phyloP scores from a whole-genome alignment of 1,140 invertebrate genomes.

The Calliopsis andreniformis region DNA sequence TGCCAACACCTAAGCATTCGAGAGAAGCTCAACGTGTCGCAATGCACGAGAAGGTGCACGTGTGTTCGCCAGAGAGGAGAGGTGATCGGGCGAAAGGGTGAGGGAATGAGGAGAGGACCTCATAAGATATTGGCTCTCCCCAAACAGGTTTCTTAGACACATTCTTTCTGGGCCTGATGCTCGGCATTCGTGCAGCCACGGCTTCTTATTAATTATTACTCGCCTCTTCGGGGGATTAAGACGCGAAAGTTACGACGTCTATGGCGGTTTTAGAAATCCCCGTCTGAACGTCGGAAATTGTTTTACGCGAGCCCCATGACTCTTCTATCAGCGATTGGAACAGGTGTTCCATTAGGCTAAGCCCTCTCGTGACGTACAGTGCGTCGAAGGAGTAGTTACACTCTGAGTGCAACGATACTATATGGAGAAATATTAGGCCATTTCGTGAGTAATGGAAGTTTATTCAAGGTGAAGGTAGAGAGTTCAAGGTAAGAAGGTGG shows the following conservation, averaged over 20 bases:
- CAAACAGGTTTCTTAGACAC: constrained; percentile 69
- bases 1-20: constrained; percentile 45
- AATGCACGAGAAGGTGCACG: constrained; percentile 31
- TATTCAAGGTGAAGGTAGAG: too few relatives aligned
- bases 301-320: neutral
- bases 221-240: neutral
- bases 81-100: neutral
- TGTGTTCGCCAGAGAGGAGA: constrained; percentile 1
- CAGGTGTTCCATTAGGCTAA: too few relatives aligned
- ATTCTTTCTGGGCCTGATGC: constrained; percentile 57
- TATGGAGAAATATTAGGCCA: too few relatives aligned
- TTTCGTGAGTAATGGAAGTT: too few relatives aligned
- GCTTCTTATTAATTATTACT: constrained; percentile 55
- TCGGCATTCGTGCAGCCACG: constrained; percentile 46
- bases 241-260: constrained; percentile 1
- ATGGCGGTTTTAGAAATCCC: neutral
- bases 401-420: too few relatives aligned
- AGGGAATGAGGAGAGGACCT: constrained; percentile 43
- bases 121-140: constrained; percentile 58
- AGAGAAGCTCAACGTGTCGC: constrained; percentile 29
- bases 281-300: neutral
- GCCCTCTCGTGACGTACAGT: too few relatives aligned
- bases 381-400: too few relatives aligned
- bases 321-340: neutral
- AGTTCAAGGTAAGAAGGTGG: too few relatives aligned